Evolutionary conservation across 2,113 vertebrate genomes (phyloP).

Genomic region (Tretioscincus oriximinensis): DNA sequence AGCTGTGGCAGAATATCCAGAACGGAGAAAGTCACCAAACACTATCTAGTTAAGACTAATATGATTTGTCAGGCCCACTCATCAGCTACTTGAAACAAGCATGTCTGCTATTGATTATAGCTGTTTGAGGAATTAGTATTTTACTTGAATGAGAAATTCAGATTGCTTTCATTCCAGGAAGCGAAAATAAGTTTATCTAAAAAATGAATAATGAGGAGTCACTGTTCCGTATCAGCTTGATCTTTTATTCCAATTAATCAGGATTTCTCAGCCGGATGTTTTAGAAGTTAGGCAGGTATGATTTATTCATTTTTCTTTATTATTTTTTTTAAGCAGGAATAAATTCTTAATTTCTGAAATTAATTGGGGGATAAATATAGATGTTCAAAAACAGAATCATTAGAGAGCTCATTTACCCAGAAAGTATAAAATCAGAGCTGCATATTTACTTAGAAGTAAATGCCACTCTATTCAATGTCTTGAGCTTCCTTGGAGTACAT

Average conservation of each 20-base stretch:
- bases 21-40: constrained; percentile 36
- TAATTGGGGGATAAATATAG: neutral
- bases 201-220: constrained; percentile 22
- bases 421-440: constrained; percentile 1
- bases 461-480: neutral
- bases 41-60: constrained; percentile 55
- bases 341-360: constrained; percentile 8
- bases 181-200: constrained; percentile 24
- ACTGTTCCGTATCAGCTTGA: constrained; percentile 4
- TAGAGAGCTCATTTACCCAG: constrained; percentile 7
- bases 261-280: constrained; percentile 26
- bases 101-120: constrained; percentile 40
- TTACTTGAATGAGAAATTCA: constrained; percentile 43
- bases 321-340: constrained; percentile 8
- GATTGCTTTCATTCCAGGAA: constrained; percentile 36
- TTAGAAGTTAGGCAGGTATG: constrained; percentile 14
- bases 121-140: constrained; percentile 36
- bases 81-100: constrained; percentile 45
- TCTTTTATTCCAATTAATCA: constrained; percentile 38
- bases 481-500: neutral
- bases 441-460: neutral
- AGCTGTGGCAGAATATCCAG: constrained; percentile 13
- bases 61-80: constrained; percentile 48
- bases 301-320: neutral
- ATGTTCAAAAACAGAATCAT: neutral